Evolutionary conservation across 2,113 vertebrate genomes (phyloP).

Genomic region (Pogona vitticeps): DNA sequence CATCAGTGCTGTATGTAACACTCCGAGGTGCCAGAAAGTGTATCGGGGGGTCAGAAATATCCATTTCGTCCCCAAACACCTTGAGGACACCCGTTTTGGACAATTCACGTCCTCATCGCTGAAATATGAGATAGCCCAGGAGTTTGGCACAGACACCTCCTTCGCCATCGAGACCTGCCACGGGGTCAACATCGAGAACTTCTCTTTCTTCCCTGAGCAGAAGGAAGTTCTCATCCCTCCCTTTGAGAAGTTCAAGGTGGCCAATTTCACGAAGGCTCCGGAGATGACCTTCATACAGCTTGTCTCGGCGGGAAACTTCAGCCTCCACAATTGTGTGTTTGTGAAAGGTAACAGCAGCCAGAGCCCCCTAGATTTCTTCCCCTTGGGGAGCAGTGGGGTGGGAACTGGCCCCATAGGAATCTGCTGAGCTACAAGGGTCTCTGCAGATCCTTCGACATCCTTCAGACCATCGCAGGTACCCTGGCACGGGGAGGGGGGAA

Average conservation of each 20-base stretch:
- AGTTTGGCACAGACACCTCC: conserved; percentile 67
- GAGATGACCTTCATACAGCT: conserved; percentile 42
- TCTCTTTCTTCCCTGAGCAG: conserved; percentile 71
- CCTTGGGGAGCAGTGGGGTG: no score
- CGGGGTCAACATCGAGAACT: conserved; percentile 63
- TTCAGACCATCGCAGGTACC: background rate
- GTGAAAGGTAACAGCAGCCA: conserved; percentile 55
- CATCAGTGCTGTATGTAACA: no score
- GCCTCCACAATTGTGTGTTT: conserved; percentile 66
- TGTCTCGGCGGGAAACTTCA: conserved; percentile 17
- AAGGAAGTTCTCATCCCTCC: conserved; percentile 72
- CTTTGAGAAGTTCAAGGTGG: conserved; percentile 66
- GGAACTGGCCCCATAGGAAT: background rate
- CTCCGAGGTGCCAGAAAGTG: conserved; percentile 46
- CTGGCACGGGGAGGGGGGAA: no score
- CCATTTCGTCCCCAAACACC: conserved; percentile 14
- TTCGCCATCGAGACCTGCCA: conserved; percentile 72
- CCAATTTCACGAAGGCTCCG: rapidly evolving
- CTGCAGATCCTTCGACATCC: background rate
- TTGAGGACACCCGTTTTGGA: conserved; percentile 42
- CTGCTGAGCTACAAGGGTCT: rapidly evolving
- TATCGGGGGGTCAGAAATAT: conserved; percentile 52
- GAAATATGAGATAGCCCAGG: background rate
- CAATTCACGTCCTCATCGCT: conserved; percentile 59
- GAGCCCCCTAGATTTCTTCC: no score